phyloP scores from a whole-genome alignment of 2,888 invertebrate genomes.

The Miltochrista miniata region DNA sequence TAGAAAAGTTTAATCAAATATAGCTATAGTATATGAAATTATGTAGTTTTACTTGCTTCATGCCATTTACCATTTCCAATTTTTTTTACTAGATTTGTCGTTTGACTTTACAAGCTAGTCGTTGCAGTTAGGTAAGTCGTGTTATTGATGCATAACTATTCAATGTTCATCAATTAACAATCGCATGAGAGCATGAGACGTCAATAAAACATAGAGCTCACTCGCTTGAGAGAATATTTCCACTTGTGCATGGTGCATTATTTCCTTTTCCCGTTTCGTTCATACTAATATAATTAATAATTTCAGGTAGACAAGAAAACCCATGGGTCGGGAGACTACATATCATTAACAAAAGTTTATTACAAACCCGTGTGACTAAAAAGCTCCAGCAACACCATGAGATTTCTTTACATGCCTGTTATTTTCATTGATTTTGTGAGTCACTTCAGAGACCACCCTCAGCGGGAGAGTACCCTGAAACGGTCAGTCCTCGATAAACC shows the following conservation, averaged over 20 bases:
- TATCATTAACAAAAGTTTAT: conserved; percentile 71
- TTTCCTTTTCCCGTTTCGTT: conserved; percentile 69
- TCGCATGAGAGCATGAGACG: conserved; percentile 67
- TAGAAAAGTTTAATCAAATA: conserved; percentile 82
- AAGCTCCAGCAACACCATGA: conserved; percentile 59
- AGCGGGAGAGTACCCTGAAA: conserved; percentile 31
- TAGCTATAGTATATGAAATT: conserved; percentile 65
- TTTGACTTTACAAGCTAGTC: conserved; percentile 23
- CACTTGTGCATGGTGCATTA: conserved; percentile 58
- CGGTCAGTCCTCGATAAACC: conserved; percentile 34
- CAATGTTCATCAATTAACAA: conserved; percentile 43
- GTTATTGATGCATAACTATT: conserved; percentile 30
- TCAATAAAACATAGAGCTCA: conserved; percentile 38
- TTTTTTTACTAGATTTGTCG: conserved; percentile 27
- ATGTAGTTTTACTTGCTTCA: conserved; percentile 57
- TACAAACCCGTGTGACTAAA: conserved; percentile 67
- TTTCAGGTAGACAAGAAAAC: conserved; percentile 82
- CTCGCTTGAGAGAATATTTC: conserved; percentile 54
- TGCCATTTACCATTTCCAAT: conserved; percentile 24
- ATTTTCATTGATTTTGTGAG: conserved; percentile 36
- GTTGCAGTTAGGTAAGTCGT: conserved; percentile 61
- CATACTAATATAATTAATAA: conserved; percentile 82
- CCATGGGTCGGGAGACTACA: conserved; percentile 81
- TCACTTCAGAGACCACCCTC: conserved; percentile 34
- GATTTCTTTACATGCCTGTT: conserved; percentile 47